A percentile compares a stretch with the other conserved stretches of the same genome.
These are phyloP conservation scores for Lacanobia oleracea DNA, from an alignment of 2,888 invertebrate genomes.

Conservation along the genomic window DNA sequence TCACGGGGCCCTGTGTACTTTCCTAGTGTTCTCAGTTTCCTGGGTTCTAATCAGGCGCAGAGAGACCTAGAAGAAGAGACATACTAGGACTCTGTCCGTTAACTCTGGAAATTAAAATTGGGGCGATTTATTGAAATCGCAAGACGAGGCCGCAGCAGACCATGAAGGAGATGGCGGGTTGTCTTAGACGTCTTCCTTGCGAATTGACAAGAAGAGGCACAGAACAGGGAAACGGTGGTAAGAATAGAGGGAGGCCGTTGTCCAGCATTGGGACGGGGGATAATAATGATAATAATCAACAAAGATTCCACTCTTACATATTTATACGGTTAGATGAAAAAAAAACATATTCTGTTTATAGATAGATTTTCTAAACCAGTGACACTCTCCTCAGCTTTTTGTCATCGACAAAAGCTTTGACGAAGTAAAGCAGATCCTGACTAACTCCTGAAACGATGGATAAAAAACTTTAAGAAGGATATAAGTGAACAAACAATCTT, in stretches of 20 bases:
- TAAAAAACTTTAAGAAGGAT: slow-evolving; percentile 41
- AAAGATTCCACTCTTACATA: not conserved
- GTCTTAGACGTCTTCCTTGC: no score
- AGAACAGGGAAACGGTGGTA: no score
- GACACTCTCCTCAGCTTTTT: not conserved
- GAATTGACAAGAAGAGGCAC: no score
- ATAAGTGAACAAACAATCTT: slow-evolving; percentile 51
- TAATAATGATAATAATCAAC: no score
- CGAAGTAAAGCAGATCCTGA: slow-evolving; percentile 11
- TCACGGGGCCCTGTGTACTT: no score
- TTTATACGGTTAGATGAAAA: not conserved
- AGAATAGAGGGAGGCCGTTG: no score
- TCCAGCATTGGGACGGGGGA: no score
- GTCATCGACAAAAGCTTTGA: slow-evolving; percentile 12
- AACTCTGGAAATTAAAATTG: no score
- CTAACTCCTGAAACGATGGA: slow-evolving; percentile 24
- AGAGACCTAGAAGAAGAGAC: not conserved
- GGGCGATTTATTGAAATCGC: no score
- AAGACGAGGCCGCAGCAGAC: no score
- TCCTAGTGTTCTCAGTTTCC: not conserved
- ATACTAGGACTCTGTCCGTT: no score
- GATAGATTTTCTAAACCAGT: not conserved
- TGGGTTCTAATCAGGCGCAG: not conserved
- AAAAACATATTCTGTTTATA: not conserved
- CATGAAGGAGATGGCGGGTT: no score